Conservation (phyloP, 2,888 invertebrate species). For the Chalcis sispes region DNA sequence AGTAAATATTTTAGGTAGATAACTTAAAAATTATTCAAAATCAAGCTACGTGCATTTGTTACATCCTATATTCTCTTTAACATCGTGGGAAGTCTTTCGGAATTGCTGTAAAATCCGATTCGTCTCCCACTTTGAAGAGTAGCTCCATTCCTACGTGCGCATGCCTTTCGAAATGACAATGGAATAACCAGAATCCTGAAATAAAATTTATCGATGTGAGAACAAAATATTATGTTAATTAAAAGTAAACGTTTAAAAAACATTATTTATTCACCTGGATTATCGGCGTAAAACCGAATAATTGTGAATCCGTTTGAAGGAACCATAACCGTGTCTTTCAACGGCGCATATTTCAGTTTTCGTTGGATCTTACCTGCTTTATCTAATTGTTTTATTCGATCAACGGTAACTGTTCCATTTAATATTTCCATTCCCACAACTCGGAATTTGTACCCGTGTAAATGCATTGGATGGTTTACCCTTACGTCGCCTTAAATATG, state of each 20-base stretch:
- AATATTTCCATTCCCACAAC: slow-evolving; percentile 88
- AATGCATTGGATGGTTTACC: slow-evolving; percentile 89
- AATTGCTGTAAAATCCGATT: slow-evolving; percentile 84
- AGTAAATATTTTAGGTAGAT: too few species aligned
- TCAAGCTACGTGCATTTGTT: too few species aligned
- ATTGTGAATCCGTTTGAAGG: slow-evolving; percentile 95
- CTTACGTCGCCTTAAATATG: too few species aligned
- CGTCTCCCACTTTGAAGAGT: slow-evolving; percentile 89
- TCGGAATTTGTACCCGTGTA: slow-evolving; percentile 90
- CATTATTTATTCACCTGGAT: slow-evolving; percentile 84
- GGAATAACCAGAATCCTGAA: slow-evolving; percentile 90
- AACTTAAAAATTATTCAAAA: too few species aligned
- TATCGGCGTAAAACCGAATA: slow-evolving; percentile 88
- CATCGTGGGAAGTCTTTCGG: slow-evolving; percentile 89
- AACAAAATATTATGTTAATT: not conserved
- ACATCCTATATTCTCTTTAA: slow-evolving; percentile 70
- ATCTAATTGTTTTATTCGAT: slow-evolving; percentile 84
- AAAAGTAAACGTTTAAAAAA: too few species aligned
- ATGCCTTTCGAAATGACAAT: slow-evolving; percentile 95
- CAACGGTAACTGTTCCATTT: slow-evolving; percentile 83
- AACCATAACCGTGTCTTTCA: slow-evolving; percentile 93
- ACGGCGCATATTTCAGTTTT: slow-evolving; percentile 85
- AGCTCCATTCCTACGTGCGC: slow-evolving; percentile 94
- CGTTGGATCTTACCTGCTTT: slow-evolving; percentile 83
- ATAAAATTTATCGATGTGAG: not conserved